phyloP scores from a whole-genome alignment of 2,888 invertebrate species.

The Cheilosia vulpina region DNA sequence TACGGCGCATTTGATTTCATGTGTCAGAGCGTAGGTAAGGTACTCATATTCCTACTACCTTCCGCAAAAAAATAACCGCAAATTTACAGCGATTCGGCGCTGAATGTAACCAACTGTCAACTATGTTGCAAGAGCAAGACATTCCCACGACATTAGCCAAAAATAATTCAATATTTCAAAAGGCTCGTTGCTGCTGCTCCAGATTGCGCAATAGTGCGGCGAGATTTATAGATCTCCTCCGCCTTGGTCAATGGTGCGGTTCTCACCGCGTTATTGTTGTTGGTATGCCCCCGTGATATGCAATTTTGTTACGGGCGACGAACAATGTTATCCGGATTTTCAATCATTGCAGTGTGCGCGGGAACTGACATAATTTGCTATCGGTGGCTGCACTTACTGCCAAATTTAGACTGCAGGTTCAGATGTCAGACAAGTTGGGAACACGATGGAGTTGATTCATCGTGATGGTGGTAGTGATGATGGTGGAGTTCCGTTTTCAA shows the following conservation, averaged over 20 bases:
- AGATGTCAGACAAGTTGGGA: conserved; percentile 74
- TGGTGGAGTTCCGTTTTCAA: conserved; percentile 43
- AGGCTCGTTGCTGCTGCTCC: conserved; percentile 70
- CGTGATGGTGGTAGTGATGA: conserved; percentile 21
- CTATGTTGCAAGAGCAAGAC: conserved; percentile 22
- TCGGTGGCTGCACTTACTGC: conserved; percentile 72
- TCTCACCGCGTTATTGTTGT: conserved; percentile 31
- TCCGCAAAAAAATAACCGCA: background rate
- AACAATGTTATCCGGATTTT: conserved; percentile 61
- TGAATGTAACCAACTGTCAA: conserved; percentile 16
- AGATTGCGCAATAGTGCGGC: conserved; percentile 64
- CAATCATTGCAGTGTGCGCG: conserved; percentile 59
- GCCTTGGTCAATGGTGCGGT: conserved; percentile 44
- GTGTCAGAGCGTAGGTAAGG: conserved; percentile 13
- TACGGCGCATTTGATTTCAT: conserved; percentile 61
- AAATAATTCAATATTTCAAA: conserved; percentile 75
- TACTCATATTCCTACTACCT: background rate
- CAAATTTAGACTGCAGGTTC: conserved; percentile 72
- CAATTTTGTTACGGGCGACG: conserved; percentile 36
- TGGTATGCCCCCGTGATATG: conserved; percentile 32
- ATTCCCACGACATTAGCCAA: conserved; percentile 63
- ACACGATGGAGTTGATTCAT: conserved; percentile 69
- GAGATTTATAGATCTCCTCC: conserved; percentile 58
- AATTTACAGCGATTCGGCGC: conserved; percentile 1
- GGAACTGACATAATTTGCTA: conserved; percentile 74